Percentiles rank a stretch among this genome's conserved stretches.
Conservation (phyloP, 2,797 vertebrate genomes). For the Hippoglossus hippoglossus region DNA sequence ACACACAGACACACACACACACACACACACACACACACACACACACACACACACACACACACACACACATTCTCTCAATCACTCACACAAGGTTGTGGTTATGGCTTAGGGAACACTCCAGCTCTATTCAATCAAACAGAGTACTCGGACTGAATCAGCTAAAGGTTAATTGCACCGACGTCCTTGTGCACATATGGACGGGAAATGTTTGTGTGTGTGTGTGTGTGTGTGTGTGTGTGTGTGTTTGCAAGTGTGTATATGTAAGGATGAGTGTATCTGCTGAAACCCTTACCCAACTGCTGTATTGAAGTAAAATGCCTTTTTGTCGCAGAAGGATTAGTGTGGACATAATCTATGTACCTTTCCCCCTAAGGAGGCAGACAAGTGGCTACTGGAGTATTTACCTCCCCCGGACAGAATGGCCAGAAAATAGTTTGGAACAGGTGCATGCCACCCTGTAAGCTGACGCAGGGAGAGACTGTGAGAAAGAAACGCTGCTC, state of each 20-base stretch:
- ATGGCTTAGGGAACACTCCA: constrained; percentile 78
- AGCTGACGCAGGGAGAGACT: constrained; percentile 17
- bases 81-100: constrained; percentile 68
- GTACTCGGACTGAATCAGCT: constrained; percentile 75
- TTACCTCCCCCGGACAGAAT: constrained; percentile 63
- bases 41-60: constrained; percentile 22
- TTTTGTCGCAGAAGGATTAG: constrained; percentile 79
- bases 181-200: constrained; percentile 78
- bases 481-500: constrained; percentile 20
- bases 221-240: constrained; percentile 30
- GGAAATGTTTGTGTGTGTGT: constrained; percentile 47
- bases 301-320: constrained; percentile 75
- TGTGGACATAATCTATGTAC: constrained; percentile 81
- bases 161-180: constrained; percentile 80
- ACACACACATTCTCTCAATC: constrained; percentile 21
- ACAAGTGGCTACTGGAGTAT: constrained; percentile 77
- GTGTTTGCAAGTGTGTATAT: constrained; percentile 48
- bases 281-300: constrained; percentile 66
- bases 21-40: constrained; percentile 33
- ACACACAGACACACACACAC: constrained; percentile 21
- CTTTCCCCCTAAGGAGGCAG: constrained; percentile 76
- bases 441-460: constrained; percentile 75
- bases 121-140: constrained; percentile 78
- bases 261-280: constrained; percentile 68
- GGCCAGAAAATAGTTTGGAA: constrained; percentile 63